Evolutionary conservation across 2,113 vertebrate genomes (phyloP).

Genomic region (Spea bombifrons): DNA sequence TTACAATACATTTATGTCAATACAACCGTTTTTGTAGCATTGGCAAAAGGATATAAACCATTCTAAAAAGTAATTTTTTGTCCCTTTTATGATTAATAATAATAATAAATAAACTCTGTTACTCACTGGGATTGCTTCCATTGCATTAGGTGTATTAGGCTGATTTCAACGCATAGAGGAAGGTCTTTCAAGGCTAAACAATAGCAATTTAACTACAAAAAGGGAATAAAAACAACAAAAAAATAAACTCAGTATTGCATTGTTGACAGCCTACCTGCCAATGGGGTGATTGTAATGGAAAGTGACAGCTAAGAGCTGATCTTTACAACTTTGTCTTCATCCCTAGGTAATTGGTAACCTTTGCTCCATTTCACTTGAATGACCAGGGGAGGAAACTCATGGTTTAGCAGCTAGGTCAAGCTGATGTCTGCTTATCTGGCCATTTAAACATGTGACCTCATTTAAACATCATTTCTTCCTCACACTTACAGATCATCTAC

Average conservation of each 20-base stretch:
- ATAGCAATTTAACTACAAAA: background rate
- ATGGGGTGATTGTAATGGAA: constrained; percentile 72
- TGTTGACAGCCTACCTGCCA: constrained; percentile 66
- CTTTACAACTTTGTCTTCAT: constrained; percentile 79
- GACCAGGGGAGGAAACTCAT: constrained; percentile 58
- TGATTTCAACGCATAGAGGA: too few relatives aligned
- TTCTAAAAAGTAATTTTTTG: too few relatives aligned
- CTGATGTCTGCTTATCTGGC: constrained; percentile 59
- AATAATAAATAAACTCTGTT: too few relatives aligned
- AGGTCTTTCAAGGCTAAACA: too few relatives aligned
- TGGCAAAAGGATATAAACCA: too few relatives aligned
- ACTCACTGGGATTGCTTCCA: too few relatives aligned
- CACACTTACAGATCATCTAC: constrained; percentile 63
- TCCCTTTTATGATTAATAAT: too few relatives aligned
- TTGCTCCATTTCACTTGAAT: constrained; percentile 71
- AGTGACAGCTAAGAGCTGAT: constrained; percentile 76
- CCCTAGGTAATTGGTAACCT: constrained; percentile 85
- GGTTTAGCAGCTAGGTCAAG: constrained; percentile 61
- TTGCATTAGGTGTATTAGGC: too few relatives aligned
- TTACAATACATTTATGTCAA: too few relatives aligned
- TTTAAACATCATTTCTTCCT: constrained; percentile 58
- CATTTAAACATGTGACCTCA: constrained; percentile 62
- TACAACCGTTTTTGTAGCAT: too few relatives aligned
- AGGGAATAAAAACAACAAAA: background rate
- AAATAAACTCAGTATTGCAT: constrained; percentile 3